Base-by-base conservation (phyloP, 2,888 invertebrate species). In the Cordilura impudica region DNA sequence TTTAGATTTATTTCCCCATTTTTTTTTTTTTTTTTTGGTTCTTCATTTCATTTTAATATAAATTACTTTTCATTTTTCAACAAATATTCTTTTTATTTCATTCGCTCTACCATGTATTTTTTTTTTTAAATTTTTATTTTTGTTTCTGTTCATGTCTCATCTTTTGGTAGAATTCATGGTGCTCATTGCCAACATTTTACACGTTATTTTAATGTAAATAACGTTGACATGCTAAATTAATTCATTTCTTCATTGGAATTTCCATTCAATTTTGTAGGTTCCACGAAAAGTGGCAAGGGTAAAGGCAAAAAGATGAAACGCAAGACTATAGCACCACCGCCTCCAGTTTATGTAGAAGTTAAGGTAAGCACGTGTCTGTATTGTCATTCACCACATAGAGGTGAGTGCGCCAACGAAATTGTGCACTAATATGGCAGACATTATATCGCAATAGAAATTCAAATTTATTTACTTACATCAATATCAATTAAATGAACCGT, bases 311-410 rank as follows among this genome's bases (percentile, higher is more conserved):
- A 73, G 10, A 80, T 63, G 84, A 70, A 76, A 39, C 87, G 53
- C 87, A 88, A 81, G 26, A 89, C 89, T 75, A 91, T 86, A 71
- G 85, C 82, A 81, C 83, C 83, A 70, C 83, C 82, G 61, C 80
- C 81, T 65, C 87, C 88, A 0, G 82, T 85, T 8, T 90, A 87
- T 65, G 81, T 89, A 18, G 89, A 90, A 83, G 89, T 90, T 16
- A 88, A 89, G 86, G 90, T 90, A 84, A 83, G 83, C 74, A 5
- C 2, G 6, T 23, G 7, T 16, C 16, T 39, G 35, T 19, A 35
- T 39, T 29, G 1, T 19, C 19, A 16, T 56, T n/a, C n/a, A n/a
- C n/a, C n/a, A n/a, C n/a, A n/a, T n/a, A n/a, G n/a, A n/a, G n/a
- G n/a, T n/a, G n/a, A n/a, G n/a, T n/a, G n/a, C n/a, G n/a, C n/a